A percentile compares a stretch with the other conserved stretches of the same genome.
Evolutionary conservation across 92 coral and sea anemone genomes (phyloP).

Genomic region (Phymanthus crucifer): DNA sequence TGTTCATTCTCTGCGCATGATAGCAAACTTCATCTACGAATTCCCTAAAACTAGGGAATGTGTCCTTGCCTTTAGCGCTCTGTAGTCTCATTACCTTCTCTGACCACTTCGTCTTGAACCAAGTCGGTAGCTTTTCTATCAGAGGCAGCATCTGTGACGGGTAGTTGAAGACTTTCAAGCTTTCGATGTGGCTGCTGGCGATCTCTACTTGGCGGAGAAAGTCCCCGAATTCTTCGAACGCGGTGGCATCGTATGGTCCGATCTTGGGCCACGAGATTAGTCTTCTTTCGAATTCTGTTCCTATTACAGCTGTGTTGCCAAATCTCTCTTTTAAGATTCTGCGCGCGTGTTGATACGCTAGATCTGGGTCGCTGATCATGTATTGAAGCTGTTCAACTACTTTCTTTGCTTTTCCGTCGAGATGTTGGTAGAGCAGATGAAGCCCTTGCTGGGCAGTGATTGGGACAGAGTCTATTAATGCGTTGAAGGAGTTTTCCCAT

Average conservation of each 20-base stretch:
- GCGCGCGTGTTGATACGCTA: slow-evolving; percentile 50
- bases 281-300: slow-evolving; percentile 54
- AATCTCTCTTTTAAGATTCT: slow-evolving; percentile 57
- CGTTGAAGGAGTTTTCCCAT: slow-evolving; percentile 54
- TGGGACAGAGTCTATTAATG: slow-evolving; percentile 42
- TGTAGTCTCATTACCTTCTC: slow-evolving; percentile 52
- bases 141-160: slow-evolving; percentile 50
- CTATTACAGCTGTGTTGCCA: slow-evolving; percentile 46
- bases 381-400: slow-evolving; percentile 59
- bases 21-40: slow-evolving; percentile 38
- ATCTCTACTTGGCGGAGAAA: slow-evolving; percentile 61
- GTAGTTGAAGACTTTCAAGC: slow-evolving; percentile 37
- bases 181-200: slow-evolving; percentile 56
- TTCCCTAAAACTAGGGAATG: slow-evolving; percentile 47
- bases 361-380: slow-evolving; percentile 50
- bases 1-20: slow-evolving; percentile 60
- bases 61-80: slow-evolving; percentile 41
- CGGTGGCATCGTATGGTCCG: slow-evolving; percentile 37
- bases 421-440: slow-evolving; percentile 52
- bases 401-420: slow-evolving; percentile 57
- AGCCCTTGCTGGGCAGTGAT: slow-evolving; percentile 43
- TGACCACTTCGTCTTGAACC: slow-evolving; percentile 64
- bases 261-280: slow-evolving; percentile 53
- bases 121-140: slow-evolving; percentile 47
- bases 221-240: slow-evolving; percentile 61